Conservation (phyloP, 2,888 invertebrate genomes). For the Carcina quercana region DNA sequence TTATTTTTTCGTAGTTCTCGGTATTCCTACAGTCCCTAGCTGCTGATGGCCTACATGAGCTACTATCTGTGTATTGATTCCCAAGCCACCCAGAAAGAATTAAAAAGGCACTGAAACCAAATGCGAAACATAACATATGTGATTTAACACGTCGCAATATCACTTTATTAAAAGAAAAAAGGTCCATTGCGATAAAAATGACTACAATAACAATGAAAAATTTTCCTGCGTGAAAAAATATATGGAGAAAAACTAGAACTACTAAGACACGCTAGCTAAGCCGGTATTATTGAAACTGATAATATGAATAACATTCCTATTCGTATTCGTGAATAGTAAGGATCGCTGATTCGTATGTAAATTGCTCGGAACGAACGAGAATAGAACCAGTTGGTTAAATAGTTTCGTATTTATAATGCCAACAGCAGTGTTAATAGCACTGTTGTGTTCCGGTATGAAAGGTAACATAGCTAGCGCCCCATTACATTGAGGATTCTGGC, state of each 20-base stretch:
- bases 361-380: too few species aligned
- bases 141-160: conserved; percentile 70
- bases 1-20: conserved; percentile 67
- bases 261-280: conserved; percentile 46
- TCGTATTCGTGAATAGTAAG: too few species aligned
- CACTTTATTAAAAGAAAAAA: conserved; percentile 51
- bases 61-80: conserved; percentile 72
- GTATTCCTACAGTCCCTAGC: conserved; percentile 59
- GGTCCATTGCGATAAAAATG: too few species aligned
- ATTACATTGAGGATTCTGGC: too few species aligned
- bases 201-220: conserved; percentile 30
- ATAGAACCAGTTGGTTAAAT: too few species aligned
- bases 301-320: too few species aligned
- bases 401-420: too few species aligned
- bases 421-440: too few species aligned
- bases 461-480: too few species aligned
- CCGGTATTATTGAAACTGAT: too few species aligned
- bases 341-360: too few species aligned
- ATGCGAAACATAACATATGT: conserved; percentile 69
- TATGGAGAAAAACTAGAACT: conserved; percentile 40
- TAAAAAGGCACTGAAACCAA: conserved; percentile 67
- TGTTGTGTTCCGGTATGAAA: too few species aligned
- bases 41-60: conserved; percentile 58
- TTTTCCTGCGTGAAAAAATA: conserved; percentile 33
- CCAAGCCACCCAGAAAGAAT: conserved; percentile 72